Conservation (phyloP, 1,140 invertebrate genomes). For the Melanaphis sacchari region DNA sequence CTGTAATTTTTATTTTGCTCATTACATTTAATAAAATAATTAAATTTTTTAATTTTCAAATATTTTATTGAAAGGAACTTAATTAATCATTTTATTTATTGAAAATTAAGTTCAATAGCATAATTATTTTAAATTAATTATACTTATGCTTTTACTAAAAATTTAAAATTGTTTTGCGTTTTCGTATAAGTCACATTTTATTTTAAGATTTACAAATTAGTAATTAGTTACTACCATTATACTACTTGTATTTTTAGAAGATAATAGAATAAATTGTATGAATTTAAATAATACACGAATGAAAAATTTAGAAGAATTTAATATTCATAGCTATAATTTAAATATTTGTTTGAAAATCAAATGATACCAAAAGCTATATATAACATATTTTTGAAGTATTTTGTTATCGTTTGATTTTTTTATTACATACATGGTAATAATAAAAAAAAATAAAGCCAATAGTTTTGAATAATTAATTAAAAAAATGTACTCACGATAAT, state of each 20-base stretch:
- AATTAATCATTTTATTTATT: neutral
- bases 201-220: neutral
- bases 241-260: neutral
- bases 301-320: neutral
- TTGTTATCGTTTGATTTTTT: neutral
- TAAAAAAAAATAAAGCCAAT: neutral
- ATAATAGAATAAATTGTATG: neutral
- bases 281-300: neutral
- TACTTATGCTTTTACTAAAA: neutral
- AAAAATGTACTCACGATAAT: neutral
- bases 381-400: neutral
- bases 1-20: neutral
- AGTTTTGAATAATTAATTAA: neutral
- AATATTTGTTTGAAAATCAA: neutral
- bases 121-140: neutral
- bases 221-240: neutral
- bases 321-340: neutral
- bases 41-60: neutral
- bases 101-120: neutral
- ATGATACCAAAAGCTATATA: neutral
- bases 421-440: neutral
- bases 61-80: neutral
- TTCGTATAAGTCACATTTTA: neutral
- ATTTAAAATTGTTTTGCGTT: neutral
- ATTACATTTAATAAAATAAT: neutral